Evolutionary conservation across 1,140 invertebrate genomes (phyloP), one percentile per base, ranked within the genome.

Genomic region (Dinoponera quadriceps): DNA sequence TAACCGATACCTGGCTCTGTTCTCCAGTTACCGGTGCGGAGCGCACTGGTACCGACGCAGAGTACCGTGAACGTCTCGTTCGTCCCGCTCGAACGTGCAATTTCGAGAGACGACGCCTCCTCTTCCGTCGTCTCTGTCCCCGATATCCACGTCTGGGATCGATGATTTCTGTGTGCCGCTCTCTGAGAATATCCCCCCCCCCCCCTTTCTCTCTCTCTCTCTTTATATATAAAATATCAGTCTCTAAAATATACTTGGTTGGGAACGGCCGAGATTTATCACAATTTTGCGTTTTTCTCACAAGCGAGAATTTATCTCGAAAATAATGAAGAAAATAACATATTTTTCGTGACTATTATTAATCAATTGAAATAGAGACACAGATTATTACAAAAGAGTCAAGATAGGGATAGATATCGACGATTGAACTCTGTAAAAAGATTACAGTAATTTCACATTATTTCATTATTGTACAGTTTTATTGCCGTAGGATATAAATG

Each of bases 1-100:
- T 91, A 92, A 92, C 90, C 87, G 89, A 92, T 91, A 92, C 89
- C 83, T 90, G 87, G 85, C 85, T 89, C 85, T 82, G 85, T 90
- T 91, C 91, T 91, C 90, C 88, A 82, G 85, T 91, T 91, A 91
- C 90, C 82, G 51, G 72, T 57, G 84, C 85, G 82, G 84, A 91
- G 88, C 49, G 33, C 75, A 51, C 20, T 87, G 90, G 88, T 87
- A 88, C 84, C 85, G 74, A 75, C 38, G 72, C 73, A 86, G 75
- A 82, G 59, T 82, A 88, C 85, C 86, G 66, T 88, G 87, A 88
- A 87, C 86, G 87, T 86, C 86, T 80, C 82, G 74, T 63, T 87
- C 85, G 89, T 89, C 84, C 74, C 86, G 86, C 83, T 86, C 81
- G 86, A 90, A 86, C 75, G 80, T 84, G 88, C 78, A 89, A 87